Base-by-base conservation (phyloP, 2,797 vertebrate species). In the Acanthurus tractus region DNA sequence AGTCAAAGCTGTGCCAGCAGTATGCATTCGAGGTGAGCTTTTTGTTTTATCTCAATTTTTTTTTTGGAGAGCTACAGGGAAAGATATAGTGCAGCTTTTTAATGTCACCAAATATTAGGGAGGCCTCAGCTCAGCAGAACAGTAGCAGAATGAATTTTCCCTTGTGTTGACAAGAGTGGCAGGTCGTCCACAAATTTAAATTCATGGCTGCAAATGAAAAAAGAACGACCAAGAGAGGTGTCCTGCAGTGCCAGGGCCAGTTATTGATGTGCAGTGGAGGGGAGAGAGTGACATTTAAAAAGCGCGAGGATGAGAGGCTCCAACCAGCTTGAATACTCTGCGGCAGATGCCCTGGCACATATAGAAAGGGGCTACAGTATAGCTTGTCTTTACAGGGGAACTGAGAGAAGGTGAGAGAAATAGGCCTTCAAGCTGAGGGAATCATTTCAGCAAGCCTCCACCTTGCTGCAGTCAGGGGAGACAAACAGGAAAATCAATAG, bases 401-500 rank as follows among this genome's bases (percentile, higher is more conserved):
- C 46, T 3, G 18, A 59, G 38, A 62, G 49, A 62, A 69, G 72
- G 44, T 20, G 70, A 81, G 61, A 76, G 67, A 44, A 79, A 70
- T 72, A 67, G 78, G 64, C 63, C 73, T 71, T 38, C 52, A 70
- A 76, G 80, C 73, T 52, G 63, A 86, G 83, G 80, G 83, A 90
- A 87, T 85, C 86, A 83, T 89, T 92, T 86, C 69, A 80, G 73
- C 81, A 11, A 62, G 79, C 85, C 72, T 76, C 82, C 81, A 81
- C 84, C 79, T 86, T 83, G 81, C 85, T 73, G 75, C 88, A 92
- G 90, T 90, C 89, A 81, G 81, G 82, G 85, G 90, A 93, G 90
- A 90, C 90, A 88, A 91, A 91, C 84, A 83, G 76, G 65, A 93
- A 94, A 94, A 95, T 95, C 92, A 89, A 95, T 95, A 93, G 81